phyloP scores from a whole-genome alignment of 2,797 vertebrate genomes.

The Orestias chungarensis region DNA sequence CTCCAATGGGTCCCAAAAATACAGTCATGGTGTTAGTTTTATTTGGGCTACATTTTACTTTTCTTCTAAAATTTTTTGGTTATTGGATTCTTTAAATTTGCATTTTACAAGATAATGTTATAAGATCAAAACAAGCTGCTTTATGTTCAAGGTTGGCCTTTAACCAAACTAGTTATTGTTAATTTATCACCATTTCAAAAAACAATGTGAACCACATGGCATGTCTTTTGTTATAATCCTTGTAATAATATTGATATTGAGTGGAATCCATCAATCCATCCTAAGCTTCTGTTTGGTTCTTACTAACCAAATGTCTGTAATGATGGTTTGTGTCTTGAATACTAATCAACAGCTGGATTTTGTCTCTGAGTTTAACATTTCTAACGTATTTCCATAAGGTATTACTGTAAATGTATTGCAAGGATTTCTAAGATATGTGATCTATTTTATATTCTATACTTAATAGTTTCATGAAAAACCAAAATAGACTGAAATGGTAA shows the following conservation, averaged over 20 bases:
- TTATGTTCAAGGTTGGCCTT: not conserved
- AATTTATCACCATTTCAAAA: not conserved
- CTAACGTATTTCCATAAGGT: too few relatives aligned
- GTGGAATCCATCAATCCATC: too few relatives aligned
- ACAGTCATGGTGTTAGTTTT: not conserved
- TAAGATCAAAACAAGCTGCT: not conserved
- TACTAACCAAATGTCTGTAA: not conserved
- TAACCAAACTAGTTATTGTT: not conserved
- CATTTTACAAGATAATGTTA: not conserved
- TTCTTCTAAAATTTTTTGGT: not conserved
- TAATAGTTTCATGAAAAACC: not conserved
- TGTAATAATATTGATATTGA: not conserved
- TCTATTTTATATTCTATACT: not conserved
- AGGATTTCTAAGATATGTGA: not conserved
- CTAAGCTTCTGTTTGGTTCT: too few relatives aligned
- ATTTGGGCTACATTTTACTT: not conserved
- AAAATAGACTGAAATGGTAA: not conserved
- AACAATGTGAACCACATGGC: not conserved
- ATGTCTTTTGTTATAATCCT: not conserved
- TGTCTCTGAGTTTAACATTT: not conserved
- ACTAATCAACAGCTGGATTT: not conserved
- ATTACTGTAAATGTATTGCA: not conserved
- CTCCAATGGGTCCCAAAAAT: not conserved
- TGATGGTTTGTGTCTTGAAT: not conserved
- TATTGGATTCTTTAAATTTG: not conserved